A percentile compares a stretch with the other conserved stretches of the same genome.
These are phyloP conservation scores for Calidris pygmaea DNA, from an alignment of 2,113 vertebrate species.

Conservation along the genomic window DNA sequence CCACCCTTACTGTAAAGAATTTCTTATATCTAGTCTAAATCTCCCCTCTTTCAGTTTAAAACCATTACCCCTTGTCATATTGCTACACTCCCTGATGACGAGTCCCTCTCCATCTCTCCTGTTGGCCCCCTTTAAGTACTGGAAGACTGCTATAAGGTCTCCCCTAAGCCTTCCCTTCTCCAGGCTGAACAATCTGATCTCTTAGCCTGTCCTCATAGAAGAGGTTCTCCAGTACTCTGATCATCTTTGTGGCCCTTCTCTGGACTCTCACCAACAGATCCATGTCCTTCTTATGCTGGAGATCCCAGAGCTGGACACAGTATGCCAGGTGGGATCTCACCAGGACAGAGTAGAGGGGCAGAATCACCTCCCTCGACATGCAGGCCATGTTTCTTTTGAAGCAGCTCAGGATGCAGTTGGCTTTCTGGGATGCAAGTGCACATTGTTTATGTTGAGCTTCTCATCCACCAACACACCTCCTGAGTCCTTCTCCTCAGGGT, in stretches of 20 bases:
- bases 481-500: too few relatives aligned
- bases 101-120: neutral
- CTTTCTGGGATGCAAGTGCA: neutral
- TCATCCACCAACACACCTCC: too few relatives aligned
- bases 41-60: neutral
- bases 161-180: neutral
- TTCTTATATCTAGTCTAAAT: neutral
- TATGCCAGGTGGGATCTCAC: neutral
- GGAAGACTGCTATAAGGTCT: neutral
- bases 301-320: neutral
- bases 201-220: neutral
- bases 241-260: too few relatives aligned
- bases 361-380: neutral
- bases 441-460: neutral
- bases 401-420: neutral
- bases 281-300: too few relatives aligned
- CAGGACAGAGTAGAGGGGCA: too few relatives aligned
- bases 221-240: too few relatives aligned
- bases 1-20: neutral
- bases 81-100: neutral
- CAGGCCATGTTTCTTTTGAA: neutral
- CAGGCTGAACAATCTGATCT: neutral
- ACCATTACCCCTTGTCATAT: neutral
- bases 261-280: too few relatives aligned
- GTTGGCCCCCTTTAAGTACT: neutral